Evolutionary conservation across 2,113 vertebrate genomes (phyloP).

Genomic region (Colistium nudipinnis): DNA sequence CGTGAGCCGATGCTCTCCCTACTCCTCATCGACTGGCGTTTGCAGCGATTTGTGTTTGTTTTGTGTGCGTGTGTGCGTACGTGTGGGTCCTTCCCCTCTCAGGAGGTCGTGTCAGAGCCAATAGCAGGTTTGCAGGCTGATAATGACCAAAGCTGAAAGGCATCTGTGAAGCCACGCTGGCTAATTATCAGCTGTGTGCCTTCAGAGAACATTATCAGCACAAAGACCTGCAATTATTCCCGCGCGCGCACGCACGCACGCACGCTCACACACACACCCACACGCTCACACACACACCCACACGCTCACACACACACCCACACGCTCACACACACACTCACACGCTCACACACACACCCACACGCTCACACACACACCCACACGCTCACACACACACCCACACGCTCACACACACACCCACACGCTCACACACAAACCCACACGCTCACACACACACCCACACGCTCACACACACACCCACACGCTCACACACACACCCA

Average conservation of each 20-base stretch:
- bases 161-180: constrained; percentile 57
- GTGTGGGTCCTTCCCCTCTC: constrained; percentile 17
- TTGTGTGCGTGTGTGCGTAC: neutral
- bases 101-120: constrained; percentile 66
- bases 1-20: constrained; percentile 50
- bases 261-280: constrained; percentile 5
- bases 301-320: neutral
- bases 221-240: constrained; percentile 81
- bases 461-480: constrained; percentile 5
- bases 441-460: constrained; percentile 28
- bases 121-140: constrained; percentile 67
- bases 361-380: constrained; percentile 5
- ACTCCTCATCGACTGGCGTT: constrained; percentile 59
- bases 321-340: constrained; percentile 29
- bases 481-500: constrained; percentile 23
- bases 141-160: constrained; percentile 76
- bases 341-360: constrained; percentile 31
- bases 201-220: constrained; percentile 82
- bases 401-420: neutral
- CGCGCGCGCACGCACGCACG: constrained; percentile 27
- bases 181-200: constrained; percentile 82
- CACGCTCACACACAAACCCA: constrained; percentile 29
- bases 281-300: constrained; percentile 23
- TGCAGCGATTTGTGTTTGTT: constrained; percentile 25
- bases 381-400: constrained; percentile 23